Base-by-base conservation (phyloP, 2,113 vertebrate genomes). In the Pseudorhombus dupliciocellatus region DNA sequence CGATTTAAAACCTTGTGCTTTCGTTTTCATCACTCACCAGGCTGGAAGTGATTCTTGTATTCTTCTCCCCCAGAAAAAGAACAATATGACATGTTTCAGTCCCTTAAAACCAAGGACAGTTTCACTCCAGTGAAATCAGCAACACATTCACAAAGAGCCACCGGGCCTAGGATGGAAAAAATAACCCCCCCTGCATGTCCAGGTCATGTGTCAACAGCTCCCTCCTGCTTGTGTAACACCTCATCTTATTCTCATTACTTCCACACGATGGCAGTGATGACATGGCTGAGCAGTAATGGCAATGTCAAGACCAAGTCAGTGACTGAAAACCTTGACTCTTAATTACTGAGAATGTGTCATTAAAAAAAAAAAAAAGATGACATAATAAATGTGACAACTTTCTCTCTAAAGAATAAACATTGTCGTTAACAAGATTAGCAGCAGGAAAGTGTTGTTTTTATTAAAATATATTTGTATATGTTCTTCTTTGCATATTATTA, bases 11-110 rank as follows among this genome's bases (percentile, higher is more conserved):
- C 54, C 37, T 61, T 1, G 15, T 24, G 40, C 34, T 37, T 12
- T 28, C 50, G n/a, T 70, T 20, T 18, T 48, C 18, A 1, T 22
- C 14, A 69, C 87, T 88, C 70, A 88, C 87, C 81, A 20, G 84
- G 70, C 46, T 86, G 74, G 70, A 89, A 87, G 24, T 81, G 83
- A 68, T 81, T 74, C 30, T 75, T 89, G n/a, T 81, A 88, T 70
- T 75, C 68, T 44, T 89, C 86, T 26, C 86, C 83, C 18, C 75
- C 79, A 74, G 81, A 83, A 68, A 88, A 91, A 40, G 67, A 81
- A 57, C 86, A 88, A 48, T 84, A 84, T 2, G 76, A 83, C 80
- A 88, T 83, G 48, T 59, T 8, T 50, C 46, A 21, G 18, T n/a
- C n/a, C 0, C 0, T 59, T 24, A 4, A 24, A 69, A 42, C 4